phyloP scores from a whole-genome alignment of 2,888 invertebrate species.

The Polydrusus pterygomalis region DNA sequence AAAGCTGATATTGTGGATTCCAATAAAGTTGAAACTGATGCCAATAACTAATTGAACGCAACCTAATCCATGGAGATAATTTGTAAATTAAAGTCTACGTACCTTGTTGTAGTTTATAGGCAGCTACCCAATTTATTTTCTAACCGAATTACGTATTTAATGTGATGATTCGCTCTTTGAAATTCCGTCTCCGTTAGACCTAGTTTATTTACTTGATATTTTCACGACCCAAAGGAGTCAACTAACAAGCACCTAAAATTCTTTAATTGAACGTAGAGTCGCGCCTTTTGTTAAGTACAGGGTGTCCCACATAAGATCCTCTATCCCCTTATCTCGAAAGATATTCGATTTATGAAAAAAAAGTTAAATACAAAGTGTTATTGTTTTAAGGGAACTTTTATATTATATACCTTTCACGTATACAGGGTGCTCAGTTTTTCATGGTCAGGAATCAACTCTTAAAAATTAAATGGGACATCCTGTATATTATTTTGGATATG shows the following conservation, averaged over 20 bases:
- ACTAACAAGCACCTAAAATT: background rate
- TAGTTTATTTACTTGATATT: conserved; percentile 18
- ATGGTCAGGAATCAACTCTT: too few species aligned
- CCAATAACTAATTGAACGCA: background rate
- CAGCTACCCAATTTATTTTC: conserved; percentile 17
- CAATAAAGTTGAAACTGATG: background rate
- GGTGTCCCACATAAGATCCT: too few species aligned
- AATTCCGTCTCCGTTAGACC: background rate
- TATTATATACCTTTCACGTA: too few species aligned
- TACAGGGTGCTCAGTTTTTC: too few species aligned
- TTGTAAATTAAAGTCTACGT: conserved; percentile 10
- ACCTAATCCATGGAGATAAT: conserved; percentile 4
- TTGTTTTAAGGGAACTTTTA: too few species aligned
- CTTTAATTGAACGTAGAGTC: background rate
- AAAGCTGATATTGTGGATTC: too few species aligned
- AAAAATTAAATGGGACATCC: too few species aligned
- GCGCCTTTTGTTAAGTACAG: too few species aligned
- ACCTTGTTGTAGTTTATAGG: conserved; percentile 6
- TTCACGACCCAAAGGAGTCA: background rate
- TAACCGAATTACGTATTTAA: conserved; percentile 6
- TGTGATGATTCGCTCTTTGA: conserved; percentile 15
- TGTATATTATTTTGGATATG: too few species aligned
- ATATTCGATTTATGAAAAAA: too few species aligned
- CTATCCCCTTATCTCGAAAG: too few species aligned
- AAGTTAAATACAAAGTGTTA: too few species aligned